phyloP scores from a whole-genome alignment of 2,888 invertebrate species.

The Druceiella hillmani region DNA sequence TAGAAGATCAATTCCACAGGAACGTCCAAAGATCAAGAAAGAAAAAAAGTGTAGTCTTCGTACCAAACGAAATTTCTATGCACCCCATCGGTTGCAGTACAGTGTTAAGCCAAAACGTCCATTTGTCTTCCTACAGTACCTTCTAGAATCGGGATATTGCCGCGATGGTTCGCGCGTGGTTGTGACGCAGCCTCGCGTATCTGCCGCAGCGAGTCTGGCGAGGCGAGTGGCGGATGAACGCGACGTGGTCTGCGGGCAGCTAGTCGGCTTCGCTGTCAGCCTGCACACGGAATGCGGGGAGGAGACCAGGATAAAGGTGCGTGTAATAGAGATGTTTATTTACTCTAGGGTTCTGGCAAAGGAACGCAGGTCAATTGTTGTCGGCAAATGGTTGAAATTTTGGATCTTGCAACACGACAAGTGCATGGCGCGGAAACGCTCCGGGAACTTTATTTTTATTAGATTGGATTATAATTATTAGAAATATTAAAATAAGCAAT shows the following conservation, averaged over 20 bases:
- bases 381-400: too few species aligned
- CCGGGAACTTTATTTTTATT: too few species aligned
- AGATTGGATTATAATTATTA: too few species aligned
- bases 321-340: conserved; percentile 15
- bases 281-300: conserved; percentile 61
- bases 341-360: too few species aligned
- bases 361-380: background rate
- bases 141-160: conserved; percentile 79
- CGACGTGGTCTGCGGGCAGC: conserved; percentile 66
- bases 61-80: too few species aligned
- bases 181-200: conserved; percentile 87
- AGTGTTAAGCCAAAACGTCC: background rate
- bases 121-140: conserved; percentile 58
- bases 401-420: too few species aligned
- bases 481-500: too few species aligned
- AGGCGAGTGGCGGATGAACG: conserved; percentile 84
- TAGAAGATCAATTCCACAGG: too few species aligned
- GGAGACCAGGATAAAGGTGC: conserved; percentile 69
- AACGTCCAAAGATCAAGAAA: too few species aligned
- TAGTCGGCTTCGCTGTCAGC: conserved; percentile 83
- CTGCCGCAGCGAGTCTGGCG: conserved; percentile 86
- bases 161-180: conserved; percentile 72
- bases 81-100: background rate
- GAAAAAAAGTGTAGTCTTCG: too few species aligned
- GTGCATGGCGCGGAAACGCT: too few species aligned